Evolutionary conservation across 2,888 invertebrate species (phyloP).

Genomic region (Patella caerulea): DNA sequence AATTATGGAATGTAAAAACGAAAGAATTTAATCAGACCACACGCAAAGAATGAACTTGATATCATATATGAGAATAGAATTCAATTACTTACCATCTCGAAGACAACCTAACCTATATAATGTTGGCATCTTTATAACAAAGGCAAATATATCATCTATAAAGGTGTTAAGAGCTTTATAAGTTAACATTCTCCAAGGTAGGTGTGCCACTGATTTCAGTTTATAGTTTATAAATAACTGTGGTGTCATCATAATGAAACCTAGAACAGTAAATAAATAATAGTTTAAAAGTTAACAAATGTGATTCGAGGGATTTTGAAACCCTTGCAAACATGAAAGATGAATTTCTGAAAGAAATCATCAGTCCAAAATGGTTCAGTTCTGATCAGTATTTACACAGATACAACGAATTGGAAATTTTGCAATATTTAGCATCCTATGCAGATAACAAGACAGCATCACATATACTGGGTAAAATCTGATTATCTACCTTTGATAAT

Average conservation of each 20-base stretch:
- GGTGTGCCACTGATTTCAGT: conserved; percentile 97
- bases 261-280: conserved; percentile 71
- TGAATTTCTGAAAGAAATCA: no score
- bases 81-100: conserved; percentile 82
- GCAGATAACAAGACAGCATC: no score
- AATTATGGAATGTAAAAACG: no score
- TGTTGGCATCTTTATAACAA: conserved; percentile 99
- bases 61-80: background rate
- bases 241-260: conserved; percentile 99
- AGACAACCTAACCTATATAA: conserved; percentile 98
- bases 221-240: conserved; percentile 99
- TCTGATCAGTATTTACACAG: no score
- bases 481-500: no score
- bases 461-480: no score
- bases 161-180: conserved; percentile 99
- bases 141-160: conserved; percentile 99
- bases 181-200: conserved; percentile 99
- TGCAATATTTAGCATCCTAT: no score
- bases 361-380: no score
- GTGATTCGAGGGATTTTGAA: no score
- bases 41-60: background rate
- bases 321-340: no score
- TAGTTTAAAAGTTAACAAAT: background rate
- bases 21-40: background rate
- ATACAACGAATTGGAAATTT: no score